Conservation (phyloP, 2,888 invertebrate species). For the Stenotaenia linearis region DNA sequence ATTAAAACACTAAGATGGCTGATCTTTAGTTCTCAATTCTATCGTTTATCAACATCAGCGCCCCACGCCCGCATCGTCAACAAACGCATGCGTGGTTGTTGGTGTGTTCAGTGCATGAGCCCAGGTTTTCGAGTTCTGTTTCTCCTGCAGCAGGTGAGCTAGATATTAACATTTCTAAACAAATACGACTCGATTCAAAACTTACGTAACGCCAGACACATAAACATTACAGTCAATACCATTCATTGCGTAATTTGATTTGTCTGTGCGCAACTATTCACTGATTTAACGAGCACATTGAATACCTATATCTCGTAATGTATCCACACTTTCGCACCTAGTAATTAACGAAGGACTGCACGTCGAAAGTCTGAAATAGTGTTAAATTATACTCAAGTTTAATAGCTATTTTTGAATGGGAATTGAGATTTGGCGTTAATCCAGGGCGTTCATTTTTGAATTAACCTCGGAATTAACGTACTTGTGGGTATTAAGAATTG, state of each 20-base stretch:
- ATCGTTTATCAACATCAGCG: not conserved
- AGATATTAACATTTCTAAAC: not conserved
- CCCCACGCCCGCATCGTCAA: not conserved
- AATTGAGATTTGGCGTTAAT: not conserved
- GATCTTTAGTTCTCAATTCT: not conserved
- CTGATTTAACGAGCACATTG: not conserved
- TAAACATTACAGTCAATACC: not conserved
- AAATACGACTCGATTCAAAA: not conserved
- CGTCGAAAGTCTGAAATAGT: not conserved
- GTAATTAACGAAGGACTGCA: not conserved
- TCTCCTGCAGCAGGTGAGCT: conserved; percentile 4
- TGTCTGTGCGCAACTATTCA: not conserved
- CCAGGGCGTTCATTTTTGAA: not conserved
- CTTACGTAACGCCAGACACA: not conserved
- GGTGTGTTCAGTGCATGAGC: not conserved
- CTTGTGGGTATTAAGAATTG: not conserved
- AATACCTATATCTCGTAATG: not conserved
- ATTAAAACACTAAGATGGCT: not conserved
- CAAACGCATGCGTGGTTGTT: not conserved
- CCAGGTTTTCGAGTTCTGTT: not conserved
- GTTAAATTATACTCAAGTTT: not conserved
- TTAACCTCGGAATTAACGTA: no score
- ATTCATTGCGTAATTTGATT: not conserved
- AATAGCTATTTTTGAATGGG: not conserved
- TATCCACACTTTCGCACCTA: not conserved